phyloP scores from a whole-genome alignment of 2,797 vertebrate species.

The Cynodonichthys magdalenae region DNA sequence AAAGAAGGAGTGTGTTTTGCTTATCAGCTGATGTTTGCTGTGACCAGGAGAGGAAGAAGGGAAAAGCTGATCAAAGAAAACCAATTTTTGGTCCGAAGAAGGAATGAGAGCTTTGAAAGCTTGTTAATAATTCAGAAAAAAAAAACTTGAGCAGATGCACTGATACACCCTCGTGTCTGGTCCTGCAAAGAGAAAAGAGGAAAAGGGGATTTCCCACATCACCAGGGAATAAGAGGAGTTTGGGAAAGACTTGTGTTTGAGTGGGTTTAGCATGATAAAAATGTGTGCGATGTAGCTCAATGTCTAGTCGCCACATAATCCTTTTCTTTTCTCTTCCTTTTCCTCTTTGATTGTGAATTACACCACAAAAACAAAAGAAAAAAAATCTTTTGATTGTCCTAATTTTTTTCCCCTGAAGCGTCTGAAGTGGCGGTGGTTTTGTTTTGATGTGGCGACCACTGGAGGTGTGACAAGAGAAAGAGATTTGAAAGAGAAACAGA shows the following conservation, averaged over 20 bases:
- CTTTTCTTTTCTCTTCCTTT: slow-evolving; percentile 26
- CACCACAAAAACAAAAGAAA: neutral
- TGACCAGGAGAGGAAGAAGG: slow-evolving; percentile 29
- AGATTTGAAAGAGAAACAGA: slow-evolving; percentile 47
- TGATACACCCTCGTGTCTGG: slow-evolving; percentile 27
- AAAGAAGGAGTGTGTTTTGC: slow-evolving; percentile 15
- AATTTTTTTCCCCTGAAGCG: slow-evolving; percentile 19
- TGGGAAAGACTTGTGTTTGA: slow-evolving; percentile 54
- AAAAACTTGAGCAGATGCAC: slow-evolving; percentile 9
- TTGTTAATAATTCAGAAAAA: slow-evolving; percentile 55
- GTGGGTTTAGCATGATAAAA: slow-evolving; percentile 54
- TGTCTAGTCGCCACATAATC: slow-evolving; percentile 44
- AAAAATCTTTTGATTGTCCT: slow-evolving; percentile 23
- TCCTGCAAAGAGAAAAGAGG: slow-evolving; percentile 15
- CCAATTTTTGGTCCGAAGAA: slow-evolving; percentile 19
- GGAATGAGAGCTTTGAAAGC: slow-evolving; percentile 36
- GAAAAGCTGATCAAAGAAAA: slow-evolving; percentile 64
- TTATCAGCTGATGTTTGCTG: slow-evolving; percentile 47
- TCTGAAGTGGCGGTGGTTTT: slow-evolving; percentile 50
- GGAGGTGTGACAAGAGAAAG: slow-evolving; percentile 41
- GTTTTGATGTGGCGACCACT: slow-evolving; percentile 54
- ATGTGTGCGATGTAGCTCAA: slow-evolving; percentile 26
- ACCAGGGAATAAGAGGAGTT: slow-evolving; percentile 37
- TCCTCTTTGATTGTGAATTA: slow-evolving; percentile 29
- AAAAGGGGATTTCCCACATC: slow-evolving; percentile 58